Base-by-base conservation (phyloP, 1,140 invertebrate genomes). In the Probaryconus sp. region DNA sequence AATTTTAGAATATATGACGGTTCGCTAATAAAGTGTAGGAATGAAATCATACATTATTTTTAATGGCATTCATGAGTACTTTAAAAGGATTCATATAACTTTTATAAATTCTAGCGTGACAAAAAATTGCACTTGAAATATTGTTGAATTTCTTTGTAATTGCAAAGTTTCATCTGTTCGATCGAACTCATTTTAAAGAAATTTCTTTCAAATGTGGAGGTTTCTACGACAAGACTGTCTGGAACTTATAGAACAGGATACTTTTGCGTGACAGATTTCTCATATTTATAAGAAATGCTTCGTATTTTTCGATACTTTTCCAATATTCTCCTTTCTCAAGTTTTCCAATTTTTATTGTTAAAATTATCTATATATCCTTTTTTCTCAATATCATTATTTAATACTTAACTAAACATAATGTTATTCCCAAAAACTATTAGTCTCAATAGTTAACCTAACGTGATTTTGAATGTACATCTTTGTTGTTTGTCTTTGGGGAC, bases 71-170 rank as follows among this genome's bases (percentile, higher is more conserved):
- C 3, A 28, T 14, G 17, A 9, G 31, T 26, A 33, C 10, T 11
- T 33, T 20, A 3, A 14, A 6, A 24, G 16, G 6, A 16, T 35
- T 51, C 16, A 18, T 40, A 38, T 28, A 53, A 53, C 35, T 38
- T 53, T 40, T 13, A 51, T 38, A 38, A 53, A 51, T 51, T 16
- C 5, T 26, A 53, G 16, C 3, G 10, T 21, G 28, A 7, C 33
- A 26, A 21, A 53, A 53, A 53, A 38, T 53, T 38, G 16, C 17
- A 28, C 3, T 38, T 38, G 2, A 38, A 53, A 13, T 53, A 53
- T 53, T 38, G 48, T 53, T 47, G 30, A 14, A 24, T 45, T 48
- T 37, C 17, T 61, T 47, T 48, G 48, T 38, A 61, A 61, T 61
- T 48, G 33, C 31, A 33, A 38, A 38, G 45, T 50, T 63, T 63